Conservation (phyloP, 2,113 vertebrate species). For the Meles meles region DNA sequence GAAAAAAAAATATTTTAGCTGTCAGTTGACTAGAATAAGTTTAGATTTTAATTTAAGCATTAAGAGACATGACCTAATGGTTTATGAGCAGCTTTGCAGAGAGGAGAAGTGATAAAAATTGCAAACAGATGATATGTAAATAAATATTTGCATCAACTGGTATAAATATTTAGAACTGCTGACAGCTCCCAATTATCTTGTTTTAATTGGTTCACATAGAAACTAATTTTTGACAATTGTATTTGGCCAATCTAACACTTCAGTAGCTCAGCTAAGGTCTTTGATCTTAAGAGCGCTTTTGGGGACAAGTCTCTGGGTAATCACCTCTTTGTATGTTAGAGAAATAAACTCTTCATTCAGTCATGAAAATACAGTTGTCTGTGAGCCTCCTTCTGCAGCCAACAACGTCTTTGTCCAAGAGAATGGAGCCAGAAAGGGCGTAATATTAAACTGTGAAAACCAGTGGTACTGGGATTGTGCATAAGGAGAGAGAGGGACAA, state of each 20-base stretch:
- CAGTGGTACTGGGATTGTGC: neutral
- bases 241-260: constrained; percentile 62
- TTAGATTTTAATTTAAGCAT: constrained; percentile 67
- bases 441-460: neutral
- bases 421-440: neutral
- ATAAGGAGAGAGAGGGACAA: neutral
- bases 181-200: constrained; percentile 71
- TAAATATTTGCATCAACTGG: constrained; percentile 72
- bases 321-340: constrained; percentile 20
- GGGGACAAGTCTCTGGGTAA: neutral
- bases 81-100: constrained; percentile 37
- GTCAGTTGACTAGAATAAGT: constrained; percentile 57
- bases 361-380: constrained; percentile 28
- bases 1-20: constrained; percentile 69
- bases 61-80: constrained; percentile 27
- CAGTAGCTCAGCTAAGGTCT: constrained; percentile 47
- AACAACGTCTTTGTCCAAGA: neutral
- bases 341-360: constrained; percentile 54
- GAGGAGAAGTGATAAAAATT: constrained; percentile 70
- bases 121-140: constrained; percentile 74
- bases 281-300: constrained; percentile 44
- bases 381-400: neutral
- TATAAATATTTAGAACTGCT: constrained; percentile 71
- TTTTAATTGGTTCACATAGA: constrained; percentile 64
- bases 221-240: constrained; percentile 53